Percentiles rank a stretch among this genome's conserved stretches.
Evolutionary conservation across 2,113 vertebrate genomes (phyloP).

Genomic region (Onychostoma macrolepis): DNA sequence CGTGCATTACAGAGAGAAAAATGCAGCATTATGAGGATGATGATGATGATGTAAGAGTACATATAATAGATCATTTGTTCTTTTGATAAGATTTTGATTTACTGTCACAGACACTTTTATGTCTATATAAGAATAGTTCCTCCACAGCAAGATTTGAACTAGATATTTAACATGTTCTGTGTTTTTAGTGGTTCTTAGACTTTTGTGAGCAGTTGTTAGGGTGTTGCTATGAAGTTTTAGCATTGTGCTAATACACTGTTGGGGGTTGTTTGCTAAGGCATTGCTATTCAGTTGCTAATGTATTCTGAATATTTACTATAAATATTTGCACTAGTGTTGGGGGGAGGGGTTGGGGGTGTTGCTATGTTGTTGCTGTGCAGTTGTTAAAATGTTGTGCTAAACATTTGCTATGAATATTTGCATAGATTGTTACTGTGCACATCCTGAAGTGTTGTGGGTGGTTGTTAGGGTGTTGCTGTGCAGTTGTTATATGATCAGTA

Average conservation of each 20-base stretch:
- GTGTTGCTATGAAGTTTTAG: too few species aligned
- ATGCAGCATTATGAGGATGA: not conserved
- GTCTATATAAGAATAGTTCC: not conserved
- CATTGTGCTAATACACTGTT: too few species aligned
- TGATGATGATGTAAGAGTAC: not conserved
- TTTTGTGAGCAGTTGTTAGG: too few species aligned
- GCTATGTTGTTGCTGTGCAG: not conserved
- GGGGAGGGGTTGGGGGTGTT: not conserved
- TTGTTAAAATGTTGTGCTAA: not conserved
- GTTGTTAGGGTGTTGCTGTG: not conserved
- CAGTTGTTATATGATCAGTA: not conserved
- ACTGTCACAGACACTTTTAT: not conserved
- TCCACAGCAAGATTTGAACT: not conserved
- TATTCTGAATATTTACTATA: not conserved
- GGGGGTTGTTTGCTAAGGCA: too few species aligned
- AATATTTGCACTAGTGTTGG: too few species aligned
- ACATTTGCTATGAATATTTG: too few species aligned
- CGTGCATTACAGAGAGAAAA: conserved; percentile 3
- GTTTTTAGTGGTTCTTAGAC: not conserved
- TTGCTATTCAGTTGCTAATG: not conserved
- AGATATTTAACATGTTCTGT: not conserved
- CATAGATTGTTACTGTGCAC: not conserved
- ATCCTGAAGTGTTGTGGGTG: not conserved
- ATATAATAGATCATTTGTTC: not conserved
- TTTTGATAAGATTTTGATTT: not conserved